Conservation (phyloP, 1,140 invertebrate species). For the Drosophila suzukii region DNA sequence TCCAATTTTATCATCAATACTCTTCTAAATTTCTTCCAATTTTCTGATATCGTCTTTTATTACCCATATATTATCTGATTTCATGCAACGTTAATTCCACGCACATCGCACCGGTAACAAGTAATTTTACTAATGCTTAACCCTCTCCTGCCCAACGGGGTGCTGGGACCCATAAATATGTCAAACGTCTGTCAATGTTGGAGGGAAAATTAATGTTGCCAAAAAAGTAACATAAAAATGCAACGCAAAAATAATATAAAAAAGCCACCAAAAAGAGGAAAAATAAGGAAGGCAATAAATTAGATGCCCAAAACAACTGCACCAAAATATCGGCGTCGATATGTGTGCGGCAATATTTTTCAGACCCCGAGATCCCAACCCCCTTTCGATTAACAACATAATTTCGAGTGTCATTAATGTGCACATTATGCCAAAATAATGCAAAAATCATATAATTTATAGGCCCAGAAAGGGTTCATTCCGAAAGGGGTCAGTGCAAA, state of each 20-base stretch:
- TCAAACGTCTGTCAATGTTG: conserved; percentile 71
- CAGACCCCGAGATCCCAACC: conserved; percentile 19
- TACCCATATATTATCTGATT: conserved; percentile 66
- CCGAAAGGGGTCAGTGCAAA: conserved; percentile 52
- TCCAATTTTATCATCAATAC: background rate
- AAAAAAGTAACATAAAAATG: conserved; percentile 65
- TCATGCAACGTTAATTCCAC: conserved; percentile 57
- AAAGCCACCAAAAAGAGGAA: conserved; percentile 60
- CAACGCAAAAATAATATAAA: conserved; percentile 78
- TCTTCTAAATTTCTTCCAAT: background rate
- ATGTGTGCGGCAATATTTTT: conserved; percentile 24
- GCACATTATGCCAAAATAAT: conserved; percentile 81
- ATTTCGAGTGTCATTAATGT: conserved; percentile 80
- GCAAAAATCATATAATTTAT: conserved; percentile 81
- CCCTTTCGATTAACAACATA: conserved; percentile 75
- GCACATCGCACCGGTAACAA: conserved; percentile 50
- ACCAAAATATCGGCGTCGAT: conserved; percentile 18
- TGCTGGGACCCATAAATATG: conserved; percentile 54
- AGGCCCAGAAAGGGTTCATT: conserved; percentile 45
- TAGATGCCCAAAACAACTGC: conserved; percentile 46
- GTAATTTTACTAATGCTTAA: conserved; percentile 72
- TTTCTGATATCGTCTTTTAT: conserved; percentile 13
- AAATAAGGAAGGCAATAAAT: conserved; percentile 63
- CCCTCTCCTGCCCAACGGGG: conserved; percentile 16
- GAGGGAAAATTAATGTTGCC: conserved; percentile 66